Conservation (phyloP, 2,113 vertebrate species). For the Gulo gulo region DNA sequence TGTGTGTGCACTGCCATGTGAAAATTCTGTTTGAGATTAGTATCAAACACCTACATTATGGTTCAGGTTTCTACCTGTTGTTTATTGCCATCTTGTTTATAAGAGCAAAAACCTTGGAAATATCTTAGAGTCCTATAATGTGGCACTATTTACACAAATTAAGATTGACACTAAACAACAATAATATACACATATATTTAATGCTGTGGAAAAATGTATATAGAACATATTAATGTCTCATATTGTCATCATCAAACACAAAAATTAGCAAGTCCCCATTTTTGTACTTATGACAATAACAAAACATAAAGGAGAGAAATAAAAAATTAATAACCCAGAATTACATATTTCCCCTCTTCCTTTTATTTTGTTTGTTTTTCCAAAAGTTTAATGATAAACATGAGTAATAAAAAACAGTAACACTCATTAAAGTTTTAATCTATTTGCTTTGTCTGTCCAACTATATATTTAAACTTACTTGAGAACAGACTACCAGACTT, state of each 20-base stretch:
- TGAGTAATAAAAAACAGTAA: background rate
- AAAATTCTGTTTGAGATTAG: background rate
- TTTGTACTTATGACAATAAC: background rate
- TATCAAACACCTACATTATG: background rate
- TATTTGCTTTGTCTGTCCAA: background rate
- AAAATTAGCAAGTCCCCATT: background rate
- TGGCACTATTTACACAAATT: background rate
- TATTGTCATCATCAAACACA: background rate
- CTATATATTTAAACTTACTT: background rate
- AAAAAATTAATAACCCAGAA: background rate
- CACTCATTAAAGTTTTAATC: background rate
- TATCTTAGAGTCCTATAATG: background rate
- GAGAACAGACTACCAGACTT: background rate
- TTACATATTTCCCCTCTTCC: background rate
- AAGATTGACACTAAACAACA: background rate
- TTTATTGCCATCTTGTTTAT: background rate
- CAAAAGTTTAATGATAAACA: background rate
- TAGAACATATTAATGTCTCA: background rate
- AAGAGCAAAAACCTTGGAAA: background rate
- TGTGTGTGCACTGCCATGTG: background rate
- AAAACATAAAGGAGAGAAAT: background rate
- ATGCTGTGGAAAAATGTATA: background rate
- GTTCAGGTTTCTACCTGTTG: background rate
- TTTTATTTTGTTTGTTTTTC: background rate
- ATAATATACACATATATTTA: background rate